A percentile compares a stretch with the other conserved stretches of the same genome.
Conservation (phyloP, 2,888 invertebrate genomes). For the Phymatocera aterrima region DNA sequence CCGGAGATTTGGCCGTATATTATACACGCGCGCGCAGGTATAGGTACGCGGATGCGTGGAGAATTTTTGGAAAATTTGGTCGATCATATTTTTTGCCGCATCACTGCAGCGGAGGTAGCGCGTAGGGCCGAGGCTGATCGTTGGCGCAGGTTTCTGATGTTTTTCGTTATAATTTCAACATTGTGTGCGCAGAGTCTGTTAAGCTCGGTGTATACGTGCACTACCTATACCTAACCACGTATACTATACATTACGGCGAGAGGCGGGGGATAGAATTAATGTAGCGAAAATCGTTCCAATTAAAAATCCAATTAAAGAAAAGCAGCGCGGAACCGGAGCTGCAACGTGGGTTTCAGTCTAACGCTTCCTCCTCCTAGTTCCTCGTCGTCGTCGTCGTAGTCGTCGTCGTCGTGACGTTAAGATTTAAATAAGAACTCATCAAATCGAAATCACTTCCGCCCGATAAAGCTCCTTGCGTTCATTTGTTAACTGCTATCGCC, state of each 20-base stretch:
- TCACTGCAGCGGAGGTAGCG: too few species aligned
- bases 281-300: slow-evolving; percentile 70
- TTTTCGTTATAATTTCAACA: too few species aligned
- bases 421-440: slow-evolving; percentile 68
- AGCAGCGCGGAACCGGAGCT: slow-evolving; percentile 55
- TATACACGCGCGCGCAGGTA: too few species aligned
- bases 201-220: not conserved
- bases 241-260: slow-evolving; percentile 40
- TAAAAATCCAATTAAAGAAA: slow-evolving; percentile 73
- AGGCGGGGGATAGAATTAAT: slow-evolving; percentile 62
- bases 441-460: slow-evolving; percentile 72
- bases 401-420: slow-evolving; percentile 52
- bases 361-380: not conserved
- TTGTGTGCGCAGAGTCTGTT: too few species aligned
- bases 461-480: slow-evolving; percentile 71
- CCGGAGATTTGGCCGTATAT: too few species aligned
- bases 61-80: too few species aligned
- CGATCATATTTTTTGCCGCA: too few species aligned
- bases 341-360: slow-evolving; percentile 35
- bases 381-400: not conserved
- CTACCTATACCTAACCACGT: not conserved
- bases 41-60: too few species aligned
- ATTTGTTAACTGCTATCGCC: slow-evolving; percentile 69
- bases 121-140: too few species aligned
- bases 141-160: too few species aligned